Conservation (phyloP, 2,113 vertebrate genomes). For the Phalacrocorax aristotelis region DNA sequence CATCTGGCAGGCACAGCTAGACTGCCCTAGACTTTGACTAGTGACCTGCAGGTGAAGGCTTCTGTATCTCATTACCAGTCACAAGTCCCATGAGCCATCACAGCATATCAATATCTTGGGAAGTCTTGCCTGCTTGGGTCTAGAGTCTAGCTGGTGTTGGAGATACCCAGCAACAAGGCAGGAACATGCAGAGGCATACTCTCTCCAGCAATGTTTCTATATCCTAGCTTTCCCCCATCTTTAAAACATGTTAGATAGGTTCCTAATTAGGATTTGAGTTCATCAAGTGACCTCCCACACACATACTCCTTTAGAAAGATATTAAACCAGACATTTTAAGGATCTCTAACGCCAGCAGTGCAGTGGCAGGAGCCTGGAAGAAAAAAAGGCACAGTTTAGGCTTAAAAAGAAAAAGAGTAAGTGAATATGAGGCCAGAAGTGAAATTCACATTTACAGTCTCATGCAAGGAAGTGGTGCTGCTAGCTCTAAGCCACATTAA, state of each 20-base stretch:
- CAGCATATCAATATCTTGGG: background rate
- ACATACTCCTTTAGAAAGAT: background rate
- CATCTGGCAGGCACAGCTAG: conserved; percentile 39
- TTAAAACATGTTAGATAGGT: too few relatives aligned
- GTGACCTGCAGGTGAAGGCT: conserved; percentile 35
- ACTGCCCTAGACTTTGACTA: background rate
- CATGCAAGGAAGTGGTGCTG: background rate
- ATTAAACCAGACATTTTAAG: background rate
- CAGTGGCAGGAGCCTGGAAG: background rate
- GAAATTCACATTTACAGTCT: background rate
- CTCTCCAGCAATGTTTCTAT: background rate
- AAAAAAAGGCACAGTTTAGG: background rate
- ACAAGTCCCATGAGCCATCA: background rate
- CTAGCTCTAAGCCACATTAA: background rate
- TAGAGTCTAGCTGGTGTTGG: background rate
- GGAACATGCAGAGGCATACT: background rate
- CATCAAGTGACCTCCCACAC: background rate
- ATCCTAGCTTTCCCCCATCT: background rate
- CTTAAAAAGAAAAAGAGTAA: background rate
- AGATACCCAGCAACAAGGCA: background rate
- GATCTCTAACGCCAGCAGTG: background rate
- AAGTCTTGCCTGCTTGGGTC: background rate
- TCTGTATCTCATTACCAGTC: background rate
- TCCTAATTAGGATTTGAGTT: background rate
- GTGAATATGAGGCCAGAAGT: background rate